Conservation (phyloP, 2,113 vertebrate species). For the Formicarius rufipectus region DNA sequence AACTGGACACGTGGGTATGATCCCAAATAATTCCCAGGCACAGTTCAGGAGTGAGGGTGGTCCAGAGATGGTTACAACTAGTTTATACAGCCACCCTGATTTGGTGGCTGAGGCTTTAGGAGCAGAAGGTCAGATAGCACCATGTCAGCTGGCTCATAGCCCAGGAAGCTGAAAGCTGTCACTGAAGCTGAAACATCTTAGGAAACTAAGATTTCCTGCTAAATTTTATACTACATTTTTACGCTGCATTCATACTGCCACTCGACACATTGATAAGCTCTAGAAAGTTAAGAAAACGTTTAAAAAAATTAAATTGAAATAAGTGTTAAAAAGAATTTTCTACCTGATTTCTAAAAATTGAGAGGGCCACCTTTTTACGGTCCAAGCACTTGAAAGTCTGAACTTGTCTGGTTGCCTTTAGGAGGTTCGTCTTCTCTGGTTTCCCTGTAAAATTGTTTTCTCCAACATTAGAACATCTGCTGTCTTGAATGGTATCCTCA, state of each 20-base stretch:
- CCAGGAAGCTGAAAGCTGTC: no score
- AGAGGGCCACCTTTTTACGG: neutral
- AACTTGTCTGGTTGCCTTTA: neutral
- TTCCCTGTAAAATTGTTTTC: neutral
- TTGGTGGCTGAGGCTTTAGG: neutral
- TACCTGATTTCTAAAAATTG: neutral
- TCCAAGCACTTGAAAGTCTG: neutral
- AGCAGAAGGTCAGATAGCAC: neutral
- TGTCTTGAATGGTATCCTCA: neutral
- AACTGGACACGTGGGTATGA: accelerated
- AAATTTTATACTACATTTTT: neutral
- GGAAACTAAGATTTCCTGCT: neutral
- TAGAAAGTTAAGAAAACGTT: neutral
- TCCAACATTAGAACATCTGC: neutral
- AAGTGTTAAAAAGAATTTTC: neutral
- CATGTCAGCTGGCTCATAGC: neutral
- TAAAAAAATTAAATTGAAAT: neutral
- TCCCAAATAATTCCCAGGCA: neutral
- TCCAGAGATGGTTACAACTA: neutral
- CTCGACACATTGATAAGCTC: neutral
- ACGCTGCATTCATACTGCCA: neutral
- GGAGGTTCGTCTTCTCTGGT: neutral
- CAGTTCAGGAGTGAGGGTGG: neutral
- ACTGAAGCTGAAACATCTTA: neutral
- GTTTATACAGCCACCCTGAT: neutral